Conservation (phyloP, 2,797 vertebrate species). For the Rhodeus uyekii region DNA sequence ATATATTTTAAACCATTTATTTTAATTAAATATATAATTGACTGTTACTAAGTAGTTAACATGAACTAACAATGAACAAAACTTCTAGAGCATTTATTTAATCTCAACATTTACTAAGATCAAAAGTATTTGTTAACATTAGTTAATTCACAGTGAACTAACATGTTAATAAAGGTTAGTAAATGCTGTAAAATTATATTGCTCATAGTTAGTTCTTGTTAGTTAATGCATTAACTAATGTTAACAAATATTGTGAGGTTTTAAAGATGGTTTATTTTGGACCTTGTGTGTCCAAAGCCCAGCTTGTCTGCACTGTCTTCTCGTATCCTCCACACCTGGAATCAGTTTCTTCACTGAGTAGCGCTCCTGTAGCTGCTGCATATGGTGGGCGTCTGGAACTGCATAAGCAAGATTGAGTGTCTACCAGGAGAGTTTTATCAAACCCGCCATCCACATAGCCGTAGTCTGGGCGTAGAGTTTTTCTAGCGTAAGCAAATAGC, state of each 20-base stretch:
- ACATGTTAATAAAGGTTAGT: not conserved
- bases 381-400: slow-evolving; percentile 70
- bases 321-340: not conserved
- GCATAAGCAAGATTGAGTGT: slow-evolving; percentile 69
- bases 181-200: not conserved
- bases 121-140: not conserved
- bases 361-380: slow-evolving; percentile 57
- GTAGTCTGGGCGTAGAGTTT: slow-evolving; percentile 68
- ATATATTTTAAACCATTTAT: not conserved
- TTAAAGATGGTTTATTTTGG: not conserved
- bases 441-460: slow-evolving; percentile 63
- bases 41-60: too few species aligned
- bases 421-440: slow-evolving; percentile 71
- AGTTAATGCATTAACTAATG: not conserved
- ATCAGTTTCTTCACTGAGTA: not conserved
- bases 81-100: too few species aligned
- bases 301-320: not conserved
- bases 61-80: too few species aligned
- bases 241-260: too few species aligned
- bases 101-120: too few species aligned
- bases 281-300: not conserved
- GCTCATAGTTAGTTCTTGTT: not conserved
- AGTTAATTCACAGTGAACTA: too few species aligned
- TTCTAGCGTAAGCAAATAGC: slow-evolving; percentile 70
- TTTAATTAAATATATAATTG: not conserved